A percentile compares a stretch with the other conserved stretches of the same genome.
Conservation (phyloP, 1,140 invertebrate species). For the Eriosoma lanigerum region DNA sequence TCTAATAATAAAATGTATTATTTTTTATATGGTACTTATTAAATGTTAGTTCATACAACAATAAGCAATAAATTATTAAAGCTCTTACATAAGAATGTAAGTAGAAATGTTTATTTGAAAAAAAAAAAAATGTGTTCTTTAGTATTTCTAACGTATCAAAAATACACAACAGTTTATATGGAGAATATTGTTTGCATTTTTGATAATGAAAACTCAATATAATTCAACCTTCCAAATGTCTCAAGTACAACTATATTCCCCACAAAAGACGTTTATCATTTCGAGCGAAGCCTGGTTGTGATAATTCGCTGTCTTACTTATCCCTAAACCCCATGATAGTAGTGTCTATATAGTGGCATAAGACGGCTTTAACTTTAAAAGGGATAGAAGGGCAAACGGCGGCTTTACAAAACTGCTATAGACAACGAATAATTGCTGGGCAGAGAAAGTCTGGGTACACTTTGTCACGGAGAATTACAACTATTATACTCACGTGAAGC, state of each 20-base stretch:
- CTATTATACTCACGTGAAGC: slow-evolving; percentile 29
- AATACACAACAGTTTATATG: not conserved
- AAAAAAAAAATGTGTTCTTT: not conserved
- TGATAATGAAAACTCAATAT: not conserved
- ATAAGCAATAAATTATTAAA: not conserved
- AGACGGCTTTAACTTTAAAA: slow-evolving; percentile 42
- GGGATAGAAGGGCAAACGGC: not conserved
- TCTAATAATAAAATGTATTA: not conserved
- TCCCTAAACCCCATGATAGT: not conserved
- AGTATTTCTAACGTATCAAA: not conserved
- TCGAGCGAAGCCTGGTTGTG: not conserved
- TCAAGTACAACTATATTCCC: not conserved
- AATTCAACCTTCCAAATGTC: not conserved
- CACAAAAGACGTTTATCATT: slow-evolving; percentile 8
- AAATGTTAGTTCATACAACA: not conserved
- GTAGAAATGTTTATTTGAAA: not conserved
- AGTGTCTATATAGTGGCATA: not conserved
- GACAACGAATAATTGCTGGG: slow-evolving; percentile 36
- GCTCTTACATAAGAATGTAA: not conserved
- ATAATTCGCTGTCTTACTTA: slow-evolving; percentile 24
- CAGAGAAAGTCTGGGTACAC: slow-evolving; percentile 23
- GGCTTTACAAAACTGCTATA: slow-evolving; percentile 28
- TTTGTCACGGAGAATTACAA: slow-evolving; percentile 30
- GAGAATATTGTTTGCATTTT: not conserved
- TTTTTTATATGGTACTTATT: not conserved